Evolutionary conservation across 2,113 vertebrate species (phyloP), one percentile per base, ranked within the genome.

Genomic region (Pteruthius melanotis): DNA sequence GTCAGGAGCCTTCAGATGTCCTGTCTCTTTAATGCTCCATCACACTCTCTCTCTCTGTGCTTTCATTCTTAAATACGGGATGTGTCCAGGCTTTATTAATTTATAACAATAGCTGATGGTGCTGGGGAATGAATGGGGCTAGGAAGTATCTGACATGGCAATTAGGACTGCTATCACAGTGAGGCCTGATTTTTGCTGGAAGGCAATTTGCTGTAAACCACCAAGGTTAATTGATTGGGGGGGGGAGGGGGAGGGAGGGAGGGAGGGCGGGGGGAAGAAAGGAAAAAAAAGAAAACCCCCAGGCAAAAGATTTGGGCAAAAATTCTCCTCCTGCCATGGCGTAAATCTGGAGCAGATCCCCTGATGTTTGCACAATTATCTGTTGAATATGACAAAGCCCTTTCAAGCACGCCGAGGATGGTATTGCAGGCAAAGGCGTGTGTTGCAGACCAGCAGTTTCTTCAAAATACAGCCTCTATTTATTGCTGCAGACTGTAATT

Each of bases 71-170:
- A 92, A 96, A 88, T 75, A 66, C 0, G 16, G 60, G 85, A 77
- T 45, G 64, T 88, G 90, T 53, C 83, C 69, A 33, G 47, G 68
- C 37, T 94, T 95, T 95, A 89, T 96, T 88, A 94, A 96, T 96
- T 96, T 88, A 81, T 78, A 81, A 59, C 85, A 92, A 78, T 52
- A 94, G 94, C 93, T 93, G 92, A 54, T 78, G 91, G 79, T 90
- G 79, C 90, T 94, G 76, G 90, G 83, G 83, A 47, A 93, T 90
- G 88, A 89, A 81, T 13, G 60, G 83, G 91, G 82, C 75, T 83
- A 42, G 61, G 93, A 75, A 86, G 81, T 78, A 60, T 33, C 76
- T 95, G 95, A 81, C 88, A 56, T 22, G 72, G 94, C 93, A 96
- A 94, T 95, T 81, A 90, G 85, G 31, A 39, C 71, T 74, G 68